These are phyloP conservation scores for Rhombomys opimus DNA, from an alignment of 2,113 vertebrate species.

Conservation along the genomic window DNA sequence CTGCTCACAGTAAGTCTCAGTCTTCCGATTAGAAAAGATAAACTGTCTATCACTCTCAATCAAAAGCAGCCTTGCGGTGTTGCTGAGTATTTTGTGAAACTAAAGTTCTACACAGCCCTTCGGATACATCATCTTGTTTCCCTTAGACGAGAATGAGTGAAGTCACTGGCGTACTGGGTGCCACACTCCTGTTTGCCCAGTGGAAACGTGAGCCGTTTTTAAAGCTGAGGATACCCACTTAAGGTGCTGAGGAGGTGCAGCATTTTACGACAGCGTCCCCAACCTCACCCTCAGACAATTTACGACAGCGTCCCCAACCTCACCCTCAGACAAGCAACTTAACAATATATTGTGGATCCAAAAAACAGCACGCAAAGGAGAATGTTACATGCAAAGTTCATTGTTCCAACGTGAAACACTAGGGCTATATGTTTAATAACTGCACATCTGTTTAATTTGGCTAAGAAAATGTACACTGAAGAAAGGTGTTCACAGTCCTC, in stretches of 20 bases:
- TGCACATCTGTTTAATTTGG: slow-evolving; percentile 77
- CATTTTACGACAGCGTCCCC: slow-evolving; percentile 68
- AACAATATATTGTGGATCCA: slow-evolving; percentile 58
- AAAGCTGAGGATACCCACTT: slow-evolving; percentile 50
- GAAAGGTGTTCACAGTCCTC: slow-evolving; percentile 70
- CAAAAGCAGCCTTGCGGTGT: slow-evolving; percentile 39
- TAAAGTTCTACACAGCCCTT: slow-evolving; percentile 72
- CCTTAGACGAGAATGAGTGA: slow-evolving; percentile 49
- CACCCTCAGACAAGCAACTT: slow-evolving; percentile 64
- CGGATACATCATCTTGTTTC: slow-evolving; percentile 48
- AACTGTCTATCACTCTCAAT: slow-evolving; percentile 62
- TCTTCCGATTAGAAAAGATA: slow-evolving; percentile 76
- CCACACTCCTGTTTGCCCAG: background rate
- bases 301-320: slow-evolving; percentile 72
- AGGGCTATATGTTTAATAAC: slow-evolving; percentile 67
- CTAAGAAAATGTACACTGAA: slow-evolving; percentile 81
- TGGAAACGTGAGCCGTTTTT: slow-evolving; percentile 48
- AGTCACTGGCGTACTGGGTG: background rate
- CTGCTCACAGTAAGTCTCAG: slow-evolving; percentile 73
- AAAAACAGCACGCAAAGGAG: slow-evolving; percentile 60
- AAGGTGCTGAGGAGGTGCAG: slow-evolving; percentile 66
- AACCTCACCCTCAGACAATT: slow-evolving; percentile 71
- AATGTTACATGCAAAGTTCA: slow-evolving; percentile 82
- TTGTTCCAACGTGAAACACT: slow-evolving; percentile 83
- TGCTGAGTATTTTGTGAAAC: slow-evolving; percentile 38